Base-by-base conservation (phyloP, 2,888 invertebrate genomes). In the Pollenia griseotomentosa region DNA sequence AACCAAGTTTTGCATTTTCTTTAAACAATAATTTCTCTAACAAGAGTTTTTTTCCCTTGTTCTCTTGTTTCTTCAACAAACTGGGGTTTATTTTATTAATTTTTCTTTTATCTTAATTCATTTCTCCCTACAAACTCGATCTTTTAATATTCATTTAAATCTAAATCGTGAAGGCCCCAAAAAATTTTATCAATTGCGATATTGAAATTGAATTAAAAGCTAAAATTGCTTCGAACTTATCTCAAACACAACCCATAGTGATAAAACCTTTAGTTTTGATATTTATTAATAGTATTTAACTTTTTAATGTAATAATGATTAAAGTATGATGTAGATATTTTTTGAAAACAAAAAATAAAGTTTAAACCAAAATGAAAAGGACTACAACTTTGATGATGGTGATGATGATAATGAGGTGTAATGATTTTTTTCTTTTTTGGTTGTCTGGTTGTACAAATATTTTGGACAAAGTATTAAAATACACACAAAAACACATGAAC, bases 401-500 rank as follows among this genome's bases (percentile, higher is more conserved):
- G 59, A 10, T 59, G 48, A 61, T 61, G 33, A 53, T 63, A 51
- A 53, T 63, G 14, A 73, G 73, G 65, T 74, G 73, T 65, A 81
- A 57, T 51, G 40, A 70, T 73, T 16, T 71, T 55, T 9, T 23
- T 33, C 19, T 5, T 44, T 57, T n/a, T 44, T 44, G 14, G 33
- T 33, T 33, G 6, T 33, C 12, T 63, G n/a, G 7, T 48, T 51
- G 12, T 48, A 9, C 3, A 51, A 46, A 73, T 59, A 51, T 63
- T 74, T 57, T 78, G 53, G 55, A 33, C 66, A 59, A 66, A 16
- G 16, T 65, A 65, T 71, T 65, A 33, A 85, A 75, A 63, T 55
- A 63, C 51, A 70, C 44, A 55, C 55, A 46, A 71, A 68, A 57
- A 77, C 73, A 59, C 59, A 14, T 63, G 82, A 85, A 59, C 81